Evolutionary conservation across 2,888 invertebrate species (phyloP).

Genomic region (Thera britannica): DNA sequence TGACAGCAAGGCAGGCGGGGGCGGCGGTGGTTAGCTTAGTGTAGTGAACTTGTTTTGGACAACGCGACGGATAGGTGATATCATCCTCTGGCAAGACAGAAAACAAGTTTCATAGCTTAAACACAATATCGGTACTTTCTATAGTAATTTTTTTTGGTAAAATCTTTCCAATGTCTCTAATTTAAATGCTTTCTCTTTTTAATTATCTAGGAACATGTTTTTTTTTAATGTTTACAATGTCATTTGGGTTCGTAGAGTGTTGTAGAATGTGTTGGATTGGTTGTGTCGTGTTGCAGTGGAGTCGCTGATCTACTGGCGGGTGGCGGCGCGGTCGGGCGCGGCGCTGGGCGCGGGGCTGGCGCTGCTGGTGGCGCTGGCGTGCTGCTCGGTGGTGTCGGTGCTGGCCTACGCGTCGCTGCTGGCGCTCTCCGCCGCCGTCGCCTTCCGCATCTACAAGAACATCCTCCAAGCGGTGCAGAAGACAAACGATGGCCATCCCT

Average conservation of each 20-base stretch:
- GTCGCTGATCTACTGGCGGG: slow-evolving; percentile 99
- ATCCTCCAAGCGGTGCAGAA: slow-evolving; percentile 98
- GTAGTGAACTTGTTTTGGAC: slow-evolving; percentile 13
- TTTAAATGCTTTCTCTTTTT: too few species aligned
- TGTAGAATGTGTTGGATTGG: slow-evolving; percentile 1
- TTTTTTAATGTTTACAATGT: too few species aligned
- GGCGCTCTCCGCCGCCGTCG: slow-evolving; percentile 93
- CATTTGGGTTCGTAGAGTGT: not conserved
- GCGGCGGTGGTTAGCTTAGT: slow-evolving; percentile 1
- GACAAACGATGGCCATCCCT: slow-evolving; percentile 98
- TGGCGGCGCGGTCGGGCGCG: slow-evolving; percentile 96
- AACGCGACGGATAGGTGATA: slow-evolving; percentile 25
- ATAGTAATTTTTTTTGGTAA: slow-evolving; percentile 6
- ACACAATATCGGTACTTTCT: slow-evolving; percentile 25
- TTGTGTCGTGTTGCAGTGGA: slow-evolving; percentile 88
- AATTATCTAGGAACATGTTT: too few species aligned
- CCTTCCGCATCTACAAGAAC: slow-evolving; percentile 98
- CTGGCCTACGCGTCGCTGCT: slow-evolving; percentile 96
- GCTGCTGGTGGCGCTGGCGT: slow-evolving; percentile 96
- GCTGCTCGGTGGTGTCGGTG: slow-evolving; percentile 98
- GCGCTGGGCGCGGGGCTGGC: slow-evolving; percentile 96
- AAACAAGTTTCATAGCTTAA: slow-evolving; percentile 31
- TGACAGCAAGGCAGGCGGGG: slow-evolving; percentile 20
- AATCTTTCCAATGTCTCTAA: not conserved
- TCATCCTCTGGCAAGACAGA: slow-evolving; percentile 23